Evolutionary conservation across 35 echinoderm and acorn worm genomes (phyloP), one percentile per base, ranked within the genome.

Genomic region (Acanthaster planci): DNA sequence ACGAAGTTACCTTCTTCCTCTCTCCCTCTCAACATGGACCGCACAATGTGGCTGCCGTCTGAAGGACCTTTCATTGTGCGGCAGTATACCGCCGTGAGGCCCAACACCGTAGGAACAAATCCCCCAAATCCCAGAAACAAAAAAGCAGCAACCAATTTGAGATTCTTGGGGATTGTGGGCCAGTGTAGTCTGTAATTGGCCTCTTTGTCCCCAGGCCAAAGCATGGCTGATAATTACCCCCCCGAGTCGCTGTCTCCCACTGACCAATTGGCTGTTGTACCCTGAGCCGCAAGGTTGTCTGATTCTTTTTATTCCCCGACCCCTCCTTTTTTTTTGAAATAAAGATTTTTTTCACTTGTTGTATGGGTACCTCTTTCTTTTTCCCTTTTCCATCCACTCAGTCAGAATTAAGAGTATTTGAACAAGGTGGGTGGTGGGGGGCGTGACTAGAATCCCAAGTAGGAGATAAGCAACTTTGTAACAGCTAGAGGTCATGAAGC

Each of bases 141-240:
- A 72, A 72, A 60, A 19, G 64, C 34, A 26, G 64, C 29, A 8
- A 12, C 26, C 64, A 72, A 72, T 72, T 72, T 72, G 29, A 34
- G 64, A 72, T 72, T 72, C 64, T 72, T 72, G 18, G 64, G 64
- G 64, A 72, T 72, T 72, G 26, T 0, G 64, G 64, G 26, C 64
- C 64, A 31, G 29, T 72, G 64, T 72, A 72, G 64, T 72, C 64
- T 72, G 64, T 72, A 72, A 72, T 72, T 72, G 64, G 64, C 64
- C 64, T 0, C 26, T 72, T 31, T 72, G 26, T 72, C 64, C 64
- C 15, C 26, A 10, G 64, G 64, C 64, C 22, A 30, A 26, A 34
- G 34, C 64, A 29, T 10, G 34, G 8, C 29, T 27, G 29, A 30
- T 72, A 72, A 72, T 72, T 72, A 72, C 15, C 64, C 34, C 15